Base-by-base conservation (phyloP, 2,113 vertebrate genomes). In the Syrmaticus mikado region DNA sequence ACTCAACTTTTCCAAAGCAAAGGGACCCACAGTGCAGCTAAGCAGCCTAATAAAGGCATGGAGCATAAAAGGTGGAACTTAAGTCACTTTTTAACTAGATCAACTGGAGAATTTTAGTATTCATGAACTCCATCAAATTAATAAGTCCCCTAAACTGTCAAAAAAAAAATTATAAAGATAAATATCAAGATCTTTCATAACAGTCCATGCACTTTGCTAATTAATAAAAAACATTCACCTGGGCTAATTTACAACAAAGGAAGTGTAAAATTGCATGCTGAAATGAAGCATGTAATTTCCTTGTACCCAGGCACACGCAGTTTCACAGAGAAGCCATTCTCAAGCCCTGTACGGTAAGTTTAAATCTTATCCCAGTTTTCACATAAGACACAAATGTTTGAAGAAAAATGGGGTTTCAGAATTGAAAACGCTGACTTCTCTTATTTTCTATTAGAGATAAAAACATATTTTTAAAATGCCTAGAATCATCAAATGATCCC, bases 401-500 rank as follows among this genome's bases (percentile, higher is more conserved):
- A 89, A 70, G 53, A 81, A 86, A 87, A 92, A 70, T 6, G 67
- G 13, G 1, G 18, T 8, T 22, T 85, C 65, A 64, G 64, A 87
- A 94, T 85, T 70, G 19, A 93, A 92, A 85, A 66, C 3, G 11
- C 13, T 71, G 46, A 66, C 7, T 81, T 61, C 68, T 4, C 20
- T 20, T 27, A 30, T 46, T 77, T 67, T 43, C 43, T 66, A 16
- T 41, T 50, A 79, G 30, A 80, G 28, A 92, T 16, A 78, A 14
- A 70, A 72, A 87, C 7, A 30, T 10, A 53, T 13, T 76, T 89
- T 86, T 77, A 41, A 93, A 87, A 76, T 55, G n/a, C 46, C 73
- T 91, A 61, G 36, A 89, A 89, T 45, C 78, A 87, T 34, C 68
- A 82, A 77, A 71, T 24, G n/a, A 92, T 83, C 48, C 66, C 72